Evolutionary conservation across 2,113 vertebrate genomes (phyloP).

Genomic region (Clarias macrocephalus): DNA sequence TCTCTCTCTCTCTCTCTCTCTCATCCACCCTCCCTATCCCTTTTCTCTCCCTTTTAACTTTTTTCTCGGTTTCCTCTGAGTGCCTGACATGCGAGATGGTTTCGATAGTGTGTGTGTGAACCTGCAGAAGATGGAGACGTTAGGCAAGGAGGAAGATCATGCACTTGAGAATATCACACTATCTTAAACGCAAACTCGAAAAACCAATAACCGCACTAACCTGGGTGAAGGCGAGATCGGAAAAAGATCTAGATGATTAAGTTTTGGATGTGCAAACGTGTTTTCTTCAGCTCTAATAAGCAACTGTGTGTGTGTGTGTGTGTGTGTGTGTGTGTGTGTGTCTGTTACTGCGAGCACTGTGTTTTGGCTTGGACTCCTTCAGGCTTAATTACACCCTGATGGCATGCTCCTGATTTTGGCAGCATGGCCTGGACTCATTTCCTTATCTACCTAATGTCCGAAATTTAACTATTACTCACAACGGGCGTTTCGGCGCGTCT

Average conservation of each 20-base stretch:
- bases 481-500: slow-evolving; percentile 84
- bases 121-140: slow-evolving; percentile 36
- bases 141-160: slow-evolving; percentile 1
- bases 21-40: too few relatives aligned
- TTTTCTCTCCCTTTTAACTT: slow-evolving; percentile 42
- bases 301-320: slow-evolving; percentile 24
- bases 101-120: slow-evolving; percentile 33
- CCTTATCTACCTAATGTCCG: slow-evolving; percentile 87
- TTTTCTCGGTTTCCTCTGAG: slow-evolving; percentile 55
- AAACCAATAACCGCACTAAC: slow-evolving; percentile 12
- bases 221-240: not conserved
- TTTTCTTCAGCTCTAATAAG: slow-evolving; percentile 36
- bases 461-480: slow-evolving; percentile 81
- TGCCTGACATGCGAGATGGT: slow-evolving; percentile 42
- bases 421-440: slow-evolving; percentile 80
- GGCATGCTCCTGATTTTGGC: slow-evolving; percentile 78
- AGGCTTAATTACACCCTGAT: slow-evolving; percentile 63
- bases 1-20: slow-evolving; percentile 17
- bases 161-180: not conserved
- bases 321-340: slow-evolving; percentile 18
- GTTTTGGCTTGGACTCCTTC: slow-evolving; percentile 39
- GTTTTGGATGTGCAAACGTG: slow-evolving; percentile 19
- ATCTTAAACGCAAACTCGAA: not conserved
- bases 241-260: slow-evolving; percentile 9
- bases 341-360: not conserved